Conservation (phyloP, 2,888 invertebrate genomes). For the Liposcelis brunnea region DNA sequence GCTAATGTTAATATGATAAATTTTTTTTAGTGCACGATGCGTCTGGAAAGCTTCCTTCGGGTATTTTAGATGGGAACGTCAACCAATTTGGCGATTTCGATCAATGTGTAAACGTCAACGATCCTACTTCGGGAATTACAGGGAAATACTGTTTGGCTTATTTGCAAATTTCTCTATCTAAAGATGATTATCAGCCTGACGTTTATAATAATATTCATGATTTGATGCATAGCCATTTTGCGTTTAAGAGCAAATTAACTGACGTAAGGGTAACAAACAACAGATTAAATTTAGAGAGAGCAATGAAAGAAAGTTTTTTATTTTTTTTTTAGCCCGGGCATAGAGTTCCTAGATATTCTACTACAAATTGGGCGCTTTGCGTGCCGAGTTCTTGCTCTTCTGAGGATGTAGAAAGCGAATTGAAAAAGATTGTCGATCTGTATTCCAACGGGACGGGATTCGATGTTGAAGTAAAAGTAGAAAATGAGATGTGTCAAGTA, state of each 20-base stretch:
- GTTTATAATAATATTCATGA: constrained; percentile 27
- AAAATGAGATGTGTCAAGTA: constrained; percentile 43
- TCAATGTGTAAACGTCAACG: constrained; percentile 34
- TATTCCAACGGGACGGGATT: constrained; percentile 36
- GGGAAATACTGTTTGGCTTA: constrained; percentile 50
- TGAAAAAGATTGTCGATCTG: constrained; percentile 31
- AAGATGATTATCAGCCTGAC: constrained; percentile 29
- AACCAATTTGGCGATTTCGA: constrained; percentile 56
- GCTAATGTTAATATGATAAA: not conserved
- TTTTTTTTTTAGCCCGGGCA: constrained; percentile 42
- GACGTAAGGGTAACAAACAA: constrained; percentile 49
- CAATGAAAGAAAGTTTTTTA: too few relatives aligned
- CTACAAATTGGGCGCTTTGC: constrained; percentile 50
- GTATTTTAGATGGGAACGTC: constrained; percentile 46
- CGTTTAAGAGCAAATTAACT: constrained; percentile 42
- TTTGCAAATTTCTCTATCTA: constrained; percentile 36
- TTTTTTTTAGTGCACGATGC: constrained; percentile 45
- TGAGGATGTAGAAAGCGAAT: constrained; percentile 37
- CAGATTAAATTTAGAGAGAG: too few relatives aligned
- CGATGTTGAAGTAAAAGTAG: constrained; percentile 36
- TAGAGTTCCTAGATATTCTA: constrained; percentile 45
- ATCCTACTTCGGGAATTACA: constrained; percentile 27
- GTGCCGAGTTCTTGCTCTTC: constrained; percentile 42
- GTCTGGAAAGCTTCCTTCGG: constrained; percentile 50
- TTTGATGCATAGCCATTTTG: constrained; percentile 39